Evolutionary conservation across 2,113 vertebrate genomes (phyloP).

Genomic region (Crocuta crocuta): DNA sequence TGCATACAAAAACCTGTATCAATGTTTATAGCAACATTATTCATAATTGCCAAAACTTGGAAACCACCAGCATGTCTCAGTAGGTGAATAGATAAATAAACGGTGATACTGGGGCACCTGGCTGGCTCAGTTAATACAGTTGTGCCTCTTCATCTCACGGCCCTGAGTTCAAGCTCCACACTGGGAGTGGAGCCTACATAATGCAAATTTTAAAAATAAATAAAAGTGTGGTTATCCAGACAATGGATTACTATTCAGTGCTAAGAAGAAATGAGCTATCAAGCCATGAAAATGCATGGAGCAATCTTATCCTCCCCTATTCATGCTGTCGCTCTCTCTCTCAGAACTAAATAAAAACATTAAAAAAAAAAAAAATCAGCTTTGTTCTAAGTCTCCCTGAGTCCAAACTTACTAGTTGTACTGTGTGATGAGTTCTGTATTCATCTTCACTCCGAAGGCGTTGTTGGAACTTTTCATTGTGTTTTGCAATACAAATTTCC

Average conservation of each 20-base stretch:
- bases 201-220: background rate
- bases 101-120: no score
- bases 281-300: background rate
- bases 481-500: slow-evolving; percentile 97
- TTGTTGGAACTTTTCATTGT: slow-evolving; percentile 94
- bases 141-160: no score
- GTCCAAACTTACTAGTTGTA: slow-evolving; percentile 86
- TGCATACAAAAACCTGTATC: background rate
- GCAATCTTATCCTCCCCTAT: background rate
- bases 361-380: background rate
- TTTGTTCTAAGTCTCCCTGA: slow-evolving; percentile 8
- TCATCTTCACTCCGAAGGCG: slow-evolving; percentile 87
- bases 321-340: no score
- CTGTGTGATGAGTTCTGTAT: slow-evolving; percentile 84
- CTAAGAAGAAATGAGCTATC: background rate
- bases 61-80: background rate
- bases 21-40: background rate
- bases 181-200: no score
- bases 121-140: no score
- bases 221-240: background rate
- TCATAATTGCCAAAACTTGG: background rate
- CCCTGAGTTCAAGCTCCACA: no score
- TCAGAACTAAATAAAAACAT: no score
- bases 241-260: background rate
- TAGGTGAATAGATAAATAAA: background rate